Percentiles rank a stretch among this genome's conserved stretches.
Evolutionary conservation across 92 coral and sea anemone genomes (phyloP).

Genomic region (Palythoa grandis): DNA sequence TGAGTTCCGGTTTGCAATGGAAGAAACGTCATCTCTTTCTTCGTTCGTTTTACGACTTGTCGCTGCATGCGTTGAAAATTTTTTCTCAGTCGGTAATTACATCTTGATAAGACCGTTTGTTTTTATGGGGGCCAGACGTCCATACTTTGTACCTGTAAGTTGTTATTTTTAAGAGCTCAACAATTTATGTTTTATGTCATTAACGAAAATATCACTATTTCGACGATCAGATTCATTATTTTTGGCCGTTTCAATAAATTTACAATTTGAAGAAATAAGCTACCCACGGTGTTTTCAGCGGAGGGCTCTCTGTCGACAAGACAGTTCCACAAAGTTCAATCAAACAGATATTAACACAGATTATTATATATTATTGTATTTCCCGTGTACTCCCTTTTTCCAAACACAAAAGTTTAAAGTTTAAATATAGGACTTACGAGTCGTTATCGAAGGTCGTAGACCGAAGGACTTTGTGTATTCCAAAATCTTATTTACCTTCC

Average conservation of each 20-base stretch:
- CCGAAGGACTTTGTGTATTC: too few relatives aligned
- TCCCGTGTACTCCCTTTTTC: too few relatives aligned
- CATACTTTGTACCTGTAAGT: constrained; percentile 14
- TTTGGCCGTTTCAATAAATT: neutral
- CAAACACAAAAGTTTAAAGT: too few relatives aligned
- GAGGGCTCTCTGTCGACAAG: neutral
- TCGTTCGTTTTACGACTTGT: neutral
- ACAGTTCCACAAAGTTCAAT: neutral
- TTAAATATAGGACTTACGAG: too few relatives aligned
- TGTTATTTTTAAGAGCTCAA: neutral
- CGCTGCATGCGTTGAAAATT: constrained; percentile 7
- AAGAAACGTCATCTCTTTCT: neutral
- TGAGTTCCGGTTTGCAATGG: constrained; percentile 28
- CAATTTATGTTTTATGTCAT: neutral
- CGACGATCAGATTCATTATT: neutral
- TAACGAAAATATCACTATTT: neutral
- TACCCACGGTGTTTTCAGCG: neutral
- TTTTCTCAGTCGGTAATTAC: constrained; percentile 1
- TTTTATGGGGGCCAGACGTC: constrained; percentile 14
- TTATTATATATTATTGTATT: too few relatives aligned
- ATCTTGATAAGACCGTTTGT: constrained; percentile 18
- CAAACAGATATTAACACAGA: neutral
- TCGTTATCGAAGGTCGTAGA: too few relatives aligned
- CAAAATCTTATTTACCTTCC: too few relatives aligned
- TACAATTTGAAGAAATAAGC: neutral